Evolutionary conservation across 2,888 invertebrate species (phyloP).

Genomic region (Bibio marci): DNA sequence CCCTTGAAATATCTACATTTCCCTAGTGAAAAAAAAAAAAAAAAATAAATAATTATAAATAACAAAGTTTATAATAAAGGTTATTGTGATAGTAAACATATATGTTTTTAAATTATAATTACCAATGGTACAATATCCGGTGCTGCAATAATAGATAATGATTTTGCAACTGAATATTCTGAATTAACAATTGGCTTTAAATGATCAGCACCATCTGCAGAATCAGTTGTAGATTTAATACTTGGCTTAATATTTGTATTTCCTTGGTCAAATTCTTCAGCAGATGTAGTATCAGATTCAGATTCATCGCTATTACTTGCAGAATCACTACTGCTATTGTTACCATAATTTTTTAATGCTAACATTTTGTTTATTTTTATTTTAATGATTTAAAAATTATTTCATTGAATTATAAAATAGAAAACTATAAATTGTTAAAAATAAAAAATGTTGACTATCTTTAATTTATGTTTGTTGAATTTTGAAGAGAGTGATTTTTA

Average conservation of each 20-base stretch:
- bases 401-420: too few species aligned
- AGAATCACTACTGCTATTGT: conserved; percentile 39
- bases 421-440: too few species aligned
- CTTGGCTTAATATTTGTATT: conserved; percentile 29
- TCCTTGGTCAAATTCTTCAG: conserved; percentile 16
- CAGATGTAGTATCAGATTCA: conserved; percentile 24
- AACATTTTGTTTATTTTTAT: too few species aligned
- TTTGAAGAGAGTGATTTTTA: too few species aligned
- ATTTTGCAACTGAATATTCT: conserved; percentile 39
- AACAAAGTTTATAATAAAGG: background rate
- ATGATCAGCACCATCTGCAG: conserved; percentile 31
- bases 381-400: too few species aligned
- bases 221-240: conserved; percentile 22
- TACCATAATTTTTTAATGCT: conserved; percentile 55
- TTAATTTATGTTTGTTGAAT: too few species aligned
- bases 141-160: conserved; percentile 59
- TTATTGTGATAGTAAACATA: conserved; percentile 3
- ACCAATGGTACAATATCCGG: conserved; percentile 70
- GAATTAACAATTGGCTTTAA: conserved; percentile 38
- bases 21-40: conserved; percentile 33
- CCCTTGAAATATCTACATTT: conserved; percentile 46
- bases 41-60: conserved; percentile 1
- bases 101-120: conserved; percentile 18
- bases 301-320: conserved; percentile 24
- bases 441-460: too few species aligned